Percentiles rank a stretch among this genome's conserved stretches.
Conservation (phyloP, 2,888 invertebrate genomes). For the Thymelicus lineola region DNA sequence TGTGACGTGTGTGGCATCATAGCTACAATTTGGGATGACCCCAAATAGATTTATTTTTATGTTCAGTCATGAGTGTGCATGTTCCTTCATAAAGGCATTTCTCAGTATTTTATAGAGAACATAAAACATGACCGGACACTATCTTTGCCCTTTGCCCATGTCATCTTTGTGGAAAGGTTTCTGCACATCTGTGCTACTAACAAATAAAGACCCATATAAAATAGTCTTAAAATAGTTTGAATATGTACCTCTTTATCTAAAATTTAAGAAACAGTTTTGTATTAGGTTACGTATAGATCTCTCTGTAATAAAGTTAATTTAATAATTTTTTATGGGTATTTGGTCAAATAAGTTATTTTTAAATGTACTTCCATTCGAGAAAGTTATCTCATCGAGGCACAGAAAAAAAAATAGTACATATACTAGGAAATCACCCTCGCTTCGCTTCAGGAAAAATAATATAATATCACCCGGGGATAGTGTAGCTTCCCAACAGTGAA, state of each 20-base stretch:
- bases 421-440: too few relatives aligned
- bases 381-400: too few relatives aligned
- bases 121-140: constrained; percentile 36
- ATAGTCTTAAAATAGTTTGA: not conserved
- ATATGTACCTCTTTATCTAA: not conserved
- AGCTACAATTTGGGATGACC: not conserved
- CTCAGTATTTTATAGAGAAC: constrained; percentile 32
- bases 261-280: too few relatives aligned
- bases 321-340: too few relatives aligned
- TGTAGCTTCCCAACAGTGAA: too few relatives aligned
- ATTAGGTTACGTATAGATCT: too few relatives aligned
- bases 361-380: too few relatives aligned
- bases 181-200: not conserved
- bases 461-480: too few relatives aligned
- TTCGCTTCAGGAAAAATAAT: too few relatives aligned
- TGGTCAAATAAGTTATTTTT: too few relatives aligned
- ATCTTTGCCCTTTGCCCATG: constrained; percentile 30
- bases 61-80: constrained; percentile 19
- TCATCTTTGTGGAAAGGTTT: constrained; percentile 27
- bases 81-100: constrained; percentile 2
- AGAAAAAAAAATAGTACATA: too few relatives aligned
- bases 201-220: not conserved
- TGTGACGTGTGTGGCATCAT: not conserved
- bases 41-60: constrained; percentile 12
- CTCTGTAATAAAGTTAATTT: too few relatives aligned